phyloP scores from a whole-genome alignment of 1,140 invertebrate genomes.

The Propsilocerus akamusi region DNA sequence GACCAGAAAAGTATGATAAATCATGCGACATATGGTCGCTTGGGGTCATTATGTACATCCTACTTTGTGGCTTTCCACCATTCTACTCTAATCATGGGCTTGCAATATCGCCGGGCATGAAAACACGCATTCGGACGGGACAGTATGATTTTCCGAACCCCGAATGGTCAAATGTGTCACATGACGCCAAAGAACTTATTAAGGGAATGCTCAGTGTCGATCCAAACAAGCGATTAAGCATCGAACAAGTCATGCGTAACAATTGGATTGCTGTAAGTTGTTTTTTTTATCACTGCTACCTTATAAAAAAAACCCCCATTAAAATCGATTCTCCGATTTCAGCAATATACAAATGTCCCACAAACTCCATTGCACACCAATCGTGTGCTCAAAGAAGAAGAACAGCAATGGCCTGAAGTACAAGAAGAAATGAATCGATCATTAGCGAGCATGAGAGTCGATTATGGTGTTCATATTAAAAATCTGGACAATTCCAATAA shows the following conservation, averaged over 20 bases:
- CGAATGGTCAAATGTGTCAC: conserved; percentile 89
- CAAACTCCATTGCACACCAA: conserved; percentile 84
- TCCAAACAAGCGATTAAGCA: conserved; percentile 71
- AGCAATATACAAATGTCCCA: conserved; percentile 77
- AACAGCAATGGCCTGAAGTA: conserved; percentile 82
- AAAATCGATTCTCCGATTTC: conserved; percentile 8
- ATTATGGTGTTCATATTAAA: conserved; percentile 85
- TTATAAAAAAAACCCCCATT: neutral
- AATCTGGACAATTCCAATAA: conserved; percentile 81
- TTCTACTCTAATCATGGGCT: conserved; percentile 95
- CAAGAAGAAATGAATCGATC: conserved; percentile 98
- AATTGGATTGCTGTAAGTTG: conserved; percentile 72
- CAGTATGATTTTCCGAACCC: conserved; percentile 94
- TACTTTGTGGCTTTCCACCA: conserved; percentile 90
- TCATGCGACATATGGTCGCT: conserved; percentile 98
- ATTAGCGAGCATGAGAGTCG: conserved; percentile 89
- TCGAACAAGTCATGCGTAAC: conserved; percentile 78
- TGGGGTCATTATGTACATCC: conserved; percentile 95
- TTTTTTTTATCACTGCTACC: conserved; percentile 1
- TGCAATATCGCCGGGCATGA: conserved; percentile 99
- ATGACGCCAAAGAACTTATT: conserved; percentile 90
- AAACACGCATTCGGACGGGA: conserved; percentile 85
- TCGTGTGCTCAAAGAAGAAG: conserved; percentile 69
- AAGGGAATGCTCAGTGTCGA: conserved; percentile 84
- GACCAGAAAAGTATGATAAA: conserved; percentile 95